Evolutionary conservation across 37 sponge, comb jelly and placozoan species (phyloP), one percentile per base, ranked within the genome.

Genomic region (Spongilla lacustris): DNA sequence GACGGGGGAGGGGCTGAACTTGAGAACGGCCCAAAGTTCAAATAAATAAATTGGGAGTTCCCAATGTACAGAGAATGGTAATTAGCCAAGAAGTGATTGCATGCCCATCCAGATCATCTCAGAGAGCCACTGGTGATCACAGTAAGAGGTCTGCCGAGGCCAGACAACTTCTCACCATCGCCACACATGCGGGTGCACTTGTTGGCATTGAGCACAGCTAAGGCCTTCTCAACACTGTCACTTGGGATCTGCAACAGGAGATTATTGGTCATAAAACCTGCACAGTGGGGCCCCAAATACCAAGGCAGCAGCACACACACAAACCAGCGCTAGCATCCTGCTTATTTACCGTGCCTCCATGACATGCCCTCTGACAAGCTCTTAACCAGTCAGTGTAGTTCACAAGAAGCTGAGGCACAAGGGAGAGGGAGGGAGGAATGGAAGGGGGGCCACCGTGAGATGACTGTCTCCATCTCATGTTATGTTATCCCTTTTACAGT

Each of bases 141-240:
- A 58, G 58, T 17, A 17, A 17, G 58, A 1, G 58, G 58, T 14
- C 58, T 58, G 58, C 58, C 58, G 11, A 17, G 19, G 19, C 19
- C 1, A 13, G 58, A 58, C 19, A 58, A 17, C 19, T 58, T 58
- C 58, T 58, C 58, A 19, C 58, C 19, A 10, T 58, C 58, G 21
- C 58, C 58, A 58, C 58, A 58, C 58, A 58, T 13, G 19, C 58
- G 58, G 11, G 58, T 1, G 11, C 58, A 58, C 19, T 58, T 58
- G 58, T 58, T 81, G 14, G 86, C 76, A 58, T 91, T 85, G 78
- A 91, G 86, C 25, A 86, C 27, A 48, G 66, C 33, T 29, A 91
- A 37, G 9, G 83, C 91, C 37, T 91, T 91, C 0, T 66, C 73
- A 2, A 78, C 82, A 81, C 87, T 82, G 35, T 76, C 86, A 14